Evolutionary conservation across 2,888 invertebrate genomes (phyloP).

Genomic region (Tanaodytes sp.): DNA sequence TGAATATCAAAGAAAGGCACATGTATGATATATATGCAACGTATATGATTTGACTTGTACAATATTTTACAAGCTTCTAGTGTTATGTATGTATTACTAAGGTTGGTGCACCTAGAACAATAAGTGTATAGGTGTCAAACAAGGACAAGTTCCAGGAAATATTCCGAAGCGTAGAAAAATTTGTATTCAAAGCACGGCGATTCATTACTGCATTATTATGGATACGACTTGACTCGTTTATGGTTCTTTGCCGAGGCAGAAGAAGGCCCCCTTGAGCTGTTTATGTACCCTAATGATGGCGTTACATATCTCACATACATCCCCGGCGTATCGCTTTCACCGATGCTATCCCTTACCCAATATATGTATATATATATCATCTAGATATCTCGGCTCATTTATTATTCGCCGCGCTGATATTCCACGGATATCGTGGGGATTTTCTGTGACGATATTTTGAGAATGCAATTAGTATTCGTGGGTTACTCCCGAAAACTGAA

Average conservation of each 20-base stretch:
- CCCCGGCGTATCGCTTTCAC: slow-evolving; percentile 31
- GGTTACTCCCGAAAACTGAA: slow-evolving; percentile 38
- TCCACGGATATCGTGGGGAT: slow-evolving; percentile 37
- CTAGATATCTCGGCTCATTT: slow-evolving; percentile 42
- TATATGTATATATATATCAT: slow-evolving; percentile 45
- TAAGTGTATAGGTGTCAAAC: no score
- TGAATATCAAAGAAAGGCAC: no score
- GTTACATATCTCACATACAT: slow-evolving; percentile 34
- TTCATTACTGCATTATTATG: slow-evolving; percentile 35
- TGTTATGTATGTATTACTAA: no score
- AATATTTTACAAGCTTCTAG: no score
- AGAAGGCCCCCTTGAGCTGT: slow-evolving; percentile 9
- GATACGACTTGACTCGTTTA: slow-evolving; percentile 19
- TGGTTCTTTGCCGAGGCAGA: slow-evolving; percentile 2
- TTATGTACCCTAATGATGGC: slow-evolving; percentile 30
- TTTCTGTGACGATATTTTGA: slow-evolving; percentile 43
- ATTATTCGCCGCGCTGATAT: slow-evolving; percentile 48
- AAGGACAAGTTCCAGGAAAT: no score
- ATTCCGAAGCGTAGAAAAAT: slow-evolving; percentile 17
- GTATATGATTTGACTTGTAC: no score
- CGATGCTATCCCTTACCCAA: slow-evolving; percentile 36
- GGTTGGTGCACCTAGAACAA: no score
- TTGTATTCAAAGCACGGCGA: slow-evolving; percentile 21
- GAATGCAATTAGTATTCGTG: slow-evolving; percentile 49
- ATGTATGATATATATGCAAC: no score